Conservation (phyloP, 1,140 invertebrate species). For the Phymorhynchus buccinoides region DNA sequence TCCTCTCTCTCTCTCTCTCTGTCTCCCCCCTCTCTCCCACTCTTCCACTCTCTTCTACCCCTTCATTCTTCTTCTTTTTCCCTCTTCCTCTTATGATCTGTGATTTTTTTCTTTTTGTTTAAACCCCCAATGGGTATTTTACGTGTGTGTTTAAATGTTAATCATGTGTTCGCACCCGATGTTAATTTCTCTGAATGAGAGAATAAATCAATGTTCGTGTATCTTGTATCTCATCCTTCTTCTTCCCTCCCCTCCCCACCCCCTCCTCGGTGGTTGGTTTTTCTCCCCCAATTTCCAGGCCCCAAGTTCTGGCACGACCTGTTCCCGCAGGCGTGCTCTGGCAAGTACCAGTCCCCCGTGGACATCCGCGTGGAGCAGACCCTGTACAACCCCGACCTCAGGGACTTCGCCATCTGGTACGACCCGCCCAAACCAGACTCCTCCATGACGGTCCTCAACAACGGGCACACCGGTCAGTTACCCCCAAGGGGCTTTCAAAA, state of each 20-base stretch:
- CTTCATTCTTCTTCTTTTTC: too few relatives aligned
- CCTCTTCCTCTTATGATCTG: too few relatives aligned
- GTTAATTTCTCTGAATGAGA: not conserved
- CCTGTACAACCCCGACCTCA: conserved; percentile 61
- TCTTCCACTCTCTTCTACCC: not conserved
- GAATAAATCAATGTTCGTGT: not conserved
- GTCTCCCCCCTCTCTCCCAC: not conserved
- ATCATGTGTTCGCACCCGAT: not conserved
- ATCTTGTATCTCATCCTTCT: not conserved
- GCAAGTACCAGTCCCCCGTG: conserved; percentile 66
- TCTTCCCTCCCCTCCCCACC: too few relatives aligned
- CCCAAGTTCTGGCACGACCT: conserved; percentile 61
- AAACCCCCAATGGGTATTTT: too few relatives aligned
- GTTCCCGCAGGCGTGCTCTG: conserved; percentile 62
- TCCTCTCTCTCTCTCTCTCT: not conserved
- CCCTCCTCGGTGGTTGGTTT: too few relatives aligned
- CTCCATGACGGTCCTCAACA: conserved; percentile 62
- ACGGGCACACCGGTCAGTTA: conserved; percentile 66
- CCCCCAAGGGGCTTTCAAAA: not conserved
- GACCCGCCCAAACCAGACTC: conserved; percentile 64
- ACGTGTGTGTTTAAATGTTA: too few relatives aligned
- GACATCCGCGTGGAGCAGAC: conserved; percentile 59
- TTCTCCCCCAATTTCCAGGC: conserved; percentile 48
- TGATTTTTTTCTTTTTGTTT: too few relatives aligned
- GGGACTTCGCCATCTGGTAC: conserved; percentile 64